Evolutionary conservation across 2,797 vertebrate genomes (phyloP).

Genomic region (Myotis findleyi): DNA sequence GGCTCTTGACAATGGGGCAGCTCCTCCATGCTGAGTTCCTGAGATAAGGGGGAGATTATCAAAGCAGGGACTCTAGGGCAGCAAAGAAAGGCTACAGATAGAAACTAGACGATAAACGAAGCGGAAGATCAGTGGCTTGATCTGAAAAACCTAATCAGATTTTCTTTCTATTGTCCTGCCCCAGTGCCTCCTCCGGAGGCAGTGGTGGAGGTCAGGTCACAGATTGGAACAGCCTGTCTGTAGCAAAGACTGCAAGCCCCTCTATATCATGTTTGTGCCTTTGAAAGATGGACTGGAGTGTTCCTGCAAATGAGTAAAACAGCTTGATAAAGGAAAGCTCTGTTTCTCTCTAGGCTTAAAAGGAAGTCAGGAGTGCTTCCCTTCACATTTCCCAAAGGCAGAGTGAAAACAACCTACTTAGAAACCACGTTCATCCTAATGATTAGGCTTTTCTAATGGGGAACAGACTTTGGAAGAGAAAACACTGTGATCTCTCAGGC

Average conservation of each 20-base stretch:
- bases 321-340: neutral
- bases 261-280: neutral
- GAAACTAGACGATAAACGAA: neutral
- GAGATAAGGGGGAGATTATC: neutral
- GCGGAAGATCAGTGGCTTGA: neutral
- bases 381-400: neutral
- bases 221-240: neutral
- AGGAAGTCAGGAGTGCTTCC: neutral
- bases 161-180: slow-evolving; percentile 25
- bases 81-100: neutral
- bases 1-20: neutral
- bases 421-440: slow-evolving; percentile 20
- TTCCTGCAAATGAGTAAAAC: slow-evolving; percentile 32
- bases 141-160: slow-evolving; percentile 17
- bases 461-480: slow-evolving; percentile 30
- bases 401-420: neutral
- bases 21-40: neutral
- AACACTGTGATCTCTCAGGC: neutral
- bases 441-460: slow-evolving; percentile 33
- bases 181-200: neutral
- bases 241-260: neutral
- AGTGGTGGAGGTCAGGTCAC: neutral
- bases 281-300: neutral
- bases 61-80: neutral
- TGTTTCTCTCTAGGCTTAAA: neutral